These are phyloP conservation scores for Zingel zingel DNA, from an alignment of 2,113 vertebrate species.

Conservation along the genomic window DNA sequence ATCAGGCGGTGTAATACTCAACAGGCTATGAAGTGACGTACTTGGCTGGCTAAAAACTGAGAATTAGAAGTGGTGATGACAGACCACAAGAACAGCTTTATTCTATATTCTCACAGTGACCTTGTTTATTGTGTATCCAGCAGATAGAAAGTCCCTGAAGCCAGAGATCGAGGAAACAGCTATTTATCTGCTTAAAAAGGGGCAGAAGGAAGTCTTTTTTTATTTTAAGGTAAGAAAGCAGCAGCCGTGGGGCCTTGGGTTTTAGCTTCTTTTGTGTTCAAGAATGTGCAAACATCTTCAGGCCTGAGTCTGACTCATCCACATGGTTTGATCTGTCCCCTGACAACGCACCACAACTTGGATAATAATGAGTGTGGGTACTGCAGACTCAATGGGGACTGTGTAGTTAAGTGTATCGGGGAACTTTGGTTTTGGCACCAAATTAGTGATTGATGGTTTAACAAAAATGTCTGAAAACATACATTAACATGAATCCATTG, in stretches of 20 bases:
- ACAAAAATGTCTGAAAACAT: too few relatives aligned
- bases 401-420: slow-evolving; percentile 1
- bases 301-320: slow-evolving; percentile 21
- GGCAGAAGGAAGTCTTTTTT: slow-evolving; percentile 41
- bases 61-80: slow-evolving; percentile 17
- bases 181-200: slow-evolving; percentile 55
- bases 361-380: slow-evolving; percentile 31
- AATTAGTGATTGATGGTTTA: too few relatives aligned
- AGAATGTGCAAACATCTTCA: slow-evolving; percentile 39
- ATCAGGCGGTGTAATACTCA: slow-evolving; percentile 18
- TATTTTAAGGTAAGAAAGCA: slow-evolving; percentile 32
- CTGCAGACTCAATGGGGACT: slow-evolving; percentile 10
- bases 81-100: slow-evolving; percentile 3
- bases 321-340: slow-evolving; percentile 23
- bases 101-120: slow-evolving; percentile 16
- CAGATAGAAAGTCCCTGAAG: slow-evolving; percentile 18
- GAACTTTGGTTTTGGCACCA: background rate
- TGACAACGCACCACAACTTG: background rate
- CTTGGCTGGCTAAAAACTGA: slow-evolving; percentile 16
- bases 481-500: too few relatives aligned
- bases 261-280: slow-evolving; percentile 55
- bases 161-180: slow-evolving; percentile 29
- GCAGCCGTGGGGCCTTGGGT: slow-evolving; percentile 17
- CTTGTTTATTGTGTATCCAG: slow-evolving; percentile 48
- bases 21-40: background rate